Evolutionary conservation across 1,140 invertebrate species (phyloP).

Genomic region (Drosophila subobscura): DNA sequence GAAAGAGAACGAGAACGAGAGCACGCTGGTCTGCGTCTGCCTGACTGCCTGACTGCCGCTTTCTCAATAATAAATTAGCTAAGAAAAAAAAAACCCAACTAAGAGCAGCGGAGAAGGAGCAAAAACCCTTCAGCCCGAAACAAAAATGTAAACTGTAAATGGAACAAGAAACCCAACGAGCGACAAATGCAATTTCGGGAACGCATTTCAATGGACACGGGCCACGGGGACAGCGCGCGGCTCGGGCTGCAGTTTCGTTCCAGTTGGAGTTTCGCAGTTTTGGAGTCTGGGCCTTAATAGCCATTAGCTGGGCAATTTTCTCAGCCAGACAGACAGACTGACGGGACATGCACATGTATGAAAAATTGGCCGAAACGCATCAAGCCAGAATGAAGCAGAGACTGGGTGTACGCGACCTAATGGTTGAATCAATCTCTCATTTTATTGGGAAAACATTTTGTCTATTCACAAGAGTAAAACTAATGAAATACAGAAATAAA

Average conservation of each 20-base stretch:
- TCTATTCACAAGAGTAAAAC: no score
- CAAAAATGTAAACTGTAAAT: constrained; percentile 61
- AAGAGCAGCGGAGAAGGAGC: no score
- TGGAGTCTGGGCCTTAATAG: constrained; percentile 65
- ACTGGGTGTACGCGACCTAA: not conserved
- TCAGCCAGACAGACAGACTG: constrained; percentile 36
- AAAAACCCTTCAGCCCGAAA: constrained; percentile 5
- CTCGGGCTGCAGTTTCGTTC: constrained; percentile 4
- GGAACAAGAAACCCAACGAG: constrained; percentile 42
- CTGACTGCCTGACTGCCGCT: no score
- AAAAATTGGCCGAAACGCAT: constrained; percentile 71
- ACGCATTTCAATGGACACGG: constrained; percentile 38
- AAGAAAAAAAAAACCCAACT: constrained; percentile 33
- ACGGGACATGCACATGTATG: constrained; percentile 39
- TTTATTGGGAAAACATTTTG: no score
- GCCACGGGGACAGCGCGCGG: constrained; percentile 10
- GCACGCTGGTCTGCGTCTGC: constrained; percentile 1
- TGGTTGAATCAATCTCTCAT: no score
- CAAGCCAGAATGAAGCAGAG: constrained; percentile 23
- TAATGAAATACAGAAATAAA: no score
- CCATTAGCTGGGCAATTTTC: constrained; percentile 74
- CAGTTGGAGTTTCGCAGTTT: constrained; percentile 12
- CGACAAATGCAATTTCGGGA: constrained; percentile 58
- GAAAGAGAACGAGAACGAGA: not conserved
- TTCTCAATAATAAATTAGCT: constrained; percentile 74